Evolutionary conservation across 2,797 vertebrate genomes (phyloP).

Genomic region (Schizothorax lantsangensis): DNA sequence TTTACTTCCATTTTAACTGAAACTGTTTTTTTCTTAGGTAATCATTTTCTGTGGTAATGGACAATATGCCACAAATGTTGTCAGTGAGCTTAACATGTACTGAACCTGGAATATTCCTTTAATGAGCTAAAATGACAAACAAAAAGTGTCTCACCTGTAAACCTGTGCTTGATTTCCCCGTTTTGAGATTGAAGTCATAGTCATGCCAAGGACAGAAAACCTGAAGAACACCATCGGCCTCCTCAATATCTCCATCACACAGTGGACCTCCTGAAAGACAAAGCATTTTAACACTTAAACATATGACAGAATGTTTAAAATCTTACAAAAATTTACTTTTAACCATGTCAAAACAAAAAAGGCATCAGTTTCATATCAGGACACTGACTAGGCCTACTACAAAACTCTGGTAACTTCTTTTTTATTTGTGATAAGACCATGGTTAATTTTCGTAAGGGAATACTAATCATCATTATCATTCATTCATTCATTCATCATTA

Average conservation of each 20-base stretch:
- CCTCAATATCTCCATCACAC: slow-evolving; percentile 82
- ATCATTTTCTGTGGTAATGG: neutral
- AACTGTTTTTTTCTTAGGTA: neutral
- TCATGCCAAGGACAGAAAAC: slow-evolving; percentile 84
- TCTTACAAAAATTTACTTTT: neutral
- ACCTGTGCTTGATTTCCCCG: slow-evolving; percentile 74
- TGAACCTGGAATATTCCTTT: neutral
- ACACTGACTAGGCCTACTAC: neutral
- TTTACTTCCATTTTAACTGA: too few relatives aligned
- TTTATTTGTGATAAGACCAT: neutral
- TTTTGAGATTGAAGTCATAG: slow-evolving; percentile 79
- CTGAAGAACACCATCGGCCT: slow-evolving; percentile 74
- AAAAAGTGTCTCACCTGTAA: slow-evolving; percentile 70
- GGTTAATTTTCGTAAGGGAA: neutral
- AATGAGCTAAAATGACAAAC: neutral
- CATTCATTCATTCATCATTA: too few relatives aligned
- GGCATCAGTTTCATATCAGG: too few relatives aligned
- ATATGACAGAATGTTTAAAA: neutral
- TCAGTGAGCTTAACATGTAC: neutral
- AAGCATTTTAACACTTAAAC: neutral
- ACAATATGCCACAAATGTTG: neutral
- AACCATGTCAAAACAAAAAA: neutral
- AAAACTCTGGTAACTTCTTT: neutral
- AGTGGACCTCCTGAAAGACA: slow-evolving; percentile 75
- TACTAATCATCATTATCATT: neutral